Evolutionary conservation across 2,888 invertebrate species (phyloP).

Genomic region (Idaea straminata): DNA sequence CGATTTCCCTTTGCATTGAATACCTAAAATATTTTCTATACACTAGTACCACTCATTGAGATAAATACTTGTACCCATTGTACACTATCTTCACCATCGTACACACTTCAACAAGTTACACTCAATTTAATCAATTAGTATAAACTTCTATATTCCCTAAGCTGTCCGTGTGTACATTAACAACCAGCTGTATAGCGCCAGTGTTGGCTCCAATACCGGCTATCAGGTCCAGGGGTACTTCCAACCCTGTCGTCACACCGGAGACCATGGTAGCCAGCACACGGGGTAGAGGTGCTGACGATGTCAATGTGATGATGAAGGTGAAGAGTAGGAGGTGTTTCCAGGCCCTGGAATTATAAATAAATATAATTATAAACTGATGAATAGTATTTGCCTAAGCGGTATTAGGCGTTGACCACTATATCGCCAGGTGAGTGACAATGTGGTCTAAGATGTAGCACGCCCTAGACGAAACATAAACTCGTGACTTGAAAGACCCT

Average conservation of each 20-base stretch:
- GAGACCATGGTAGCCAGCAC: constrained; percentile 46
- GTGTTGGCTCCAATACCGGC: constrained; percentile 54
- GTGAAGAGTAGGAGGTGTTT: constrained; percentile 35
- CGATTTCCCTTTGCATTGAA: background rate
- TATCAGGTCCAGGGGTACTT: constrained; percentile 58
- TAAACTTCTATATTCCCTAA: constrained; percentile 68
- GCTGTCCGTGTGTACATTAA: constrained; percentile 69
- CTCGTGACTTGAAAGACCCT: too few relatives aligned
- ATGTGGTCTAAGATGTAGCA: too few relatives aligned
- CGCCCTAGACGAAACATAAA: too few relatives aligned
- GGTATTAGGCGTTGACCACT: too few relatives aligned
- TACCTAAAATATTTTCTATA: background rate
- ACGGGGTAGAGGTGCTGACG: constrained; percentile 51
- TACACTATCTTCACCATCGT: background rate
- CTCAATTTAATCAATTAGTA: constrained; percentile 44
- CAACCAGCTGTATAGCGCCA: constrained; percentile 64
- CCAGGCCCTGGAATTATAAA: constrained; percentile 47
- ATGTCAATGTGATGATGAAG: constrained; percentile 34
- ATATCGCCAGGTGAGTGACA: too few relatives aligned
- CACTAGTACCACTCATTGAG: too few relatives aligned
- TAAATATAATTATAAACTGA: background rate
- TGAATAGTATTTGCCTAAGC: background rate
- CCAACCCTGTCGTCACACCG: constrained; percentile 63
- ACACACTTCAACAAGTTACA: too few relatives aligned
- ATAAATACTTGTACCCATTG: too few relatives aligned